These are phyloP conservation scores for Nomada ferruginata DNA, from an alignment of 2,888 invertebrate genomes.

Conservation along the genomic window DNA sequence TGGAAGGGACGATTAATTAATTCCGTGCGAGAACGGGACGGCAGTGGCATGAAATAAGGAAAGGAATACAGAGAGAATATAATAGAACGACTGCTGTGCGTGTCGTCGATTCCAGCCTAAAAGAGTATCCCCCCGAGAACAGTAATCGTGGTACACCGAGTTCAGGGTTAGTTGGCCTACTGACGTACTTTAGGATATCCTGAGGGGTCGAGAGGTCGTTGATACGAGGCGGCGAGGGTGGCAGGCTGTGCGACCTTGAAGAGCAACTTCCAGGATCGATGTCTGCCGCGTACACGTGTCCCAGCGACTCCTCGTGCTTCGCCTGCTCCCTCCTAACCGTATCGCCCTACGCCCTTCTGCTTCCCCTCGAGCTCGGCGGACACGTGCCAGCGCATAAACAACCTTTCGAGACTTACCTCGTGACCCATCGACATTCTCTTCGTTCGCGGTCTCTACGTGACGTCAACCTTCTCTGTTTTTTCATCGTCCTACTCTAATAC, in stretches of 20 bases:
- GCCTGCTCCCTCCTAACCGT: constrained; percentile 35
- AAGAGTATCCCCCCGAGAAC: constrained; percentile 33
- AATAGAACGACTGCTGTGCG: background rate
- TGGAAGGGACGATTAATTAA: constrained; percentile 4
- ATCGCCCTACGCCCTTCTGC: constrained; percentile 52
- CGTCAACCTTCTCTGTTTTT: constrained; percentile 29
- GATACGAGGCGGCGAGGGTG: constrained; percentile 77
- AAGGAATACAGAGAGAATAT: background rate
- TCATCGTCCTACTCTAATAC: background rate
- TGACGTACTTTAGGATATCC: constrained; percentile 80
- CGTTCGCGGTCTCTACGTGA: constrained; percentile 30
- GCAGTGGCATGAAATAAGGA: background rate
- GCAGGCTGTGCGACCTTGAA: constrained; percentile 80
- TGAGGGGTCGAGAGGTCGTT: constrained; percentile 80
- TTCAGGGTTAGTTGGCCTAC: constrained; percentile 78
- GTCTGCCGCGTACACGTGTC: constrained; percentile 79
- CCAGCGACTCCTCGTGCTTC: constrained; percentile 62
- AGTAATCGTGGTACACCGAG: constrained; percentile 52
- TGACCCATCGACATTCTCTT: constrained; percentile 55
- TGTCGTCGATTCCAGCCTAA: constrained; percentile 14
- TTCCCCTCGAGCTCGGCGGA: constrained; percentile 59
- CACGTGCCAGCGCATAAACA: constrained; percentile 77
- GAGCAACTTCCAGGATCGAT: constrained; percentile 79
- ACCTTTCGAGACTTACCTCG: constrained; percentile 66
- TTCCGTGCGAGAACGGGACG: background rate